A percentile compares a stretch with the other conserved stretches of the same genome.
phyloP scores from a whole-genome alignment of 2,113 vertebrate genomes.

The Xiphophorus hellerii region DNA sequence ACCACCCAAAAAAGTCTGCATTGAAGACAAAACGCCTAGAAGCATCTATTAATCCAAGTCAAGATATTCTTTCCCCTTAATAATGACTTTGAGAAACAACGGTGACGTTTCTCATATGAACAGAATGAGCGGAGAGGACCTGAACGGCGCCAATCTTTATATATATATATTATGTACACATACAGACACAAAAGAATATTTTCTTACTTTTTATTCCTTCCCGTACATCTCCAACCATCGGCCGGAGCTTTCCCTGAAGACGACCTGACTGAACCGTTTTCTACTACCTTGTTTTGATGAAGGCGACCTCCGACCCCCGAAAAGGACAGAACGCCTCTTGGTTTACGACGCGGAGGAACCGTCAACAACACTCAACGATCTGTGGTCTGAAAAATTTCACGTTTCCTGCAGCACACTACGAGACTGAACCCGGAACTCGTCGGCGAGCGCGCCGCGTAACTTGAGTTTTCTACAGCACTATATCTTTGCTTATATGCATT shows the following conservation, averaged over 20 bases:
- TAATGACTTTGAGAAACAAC: constrained; percentile 31
- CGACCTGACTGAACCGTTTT: constrained; percentile 18
- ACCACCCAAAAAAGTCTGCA: background rate
- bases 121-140: constrained; percentile 27
- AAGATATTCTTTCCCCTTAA: constrained; percentile 34
- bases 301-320: background rate
- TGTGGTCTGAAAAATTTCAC: no score
- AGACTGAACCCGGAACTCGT: no score
- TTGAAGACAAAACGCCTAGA: constrained; percentile 35
- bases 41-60: constrained; percentile 18
- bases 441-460: background rate
- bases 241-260: constrained; percentile 20
- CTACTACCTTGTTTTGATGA: constrained; percentile 55
- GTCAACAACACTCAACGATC: no score
- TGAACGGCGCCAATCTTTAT: constrained; percentile 16
- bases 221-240: constrained; percentile 42
- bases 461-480: constrained; percentile 60
- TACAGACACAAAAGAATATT: constrained; percentile 19
- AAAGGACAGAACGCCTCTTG: background rate
- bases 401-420: no score
- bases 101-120: constrained; percentile 49
- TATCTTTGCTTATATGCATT: constrained; percentile 64
- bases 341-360: no score
- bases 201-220: constrained; percentile 26
- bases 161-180: background rate